Base-by-base conservation (phyloP, 2,797 vertebrate species). In the Trachurus trachurus region DNA sequence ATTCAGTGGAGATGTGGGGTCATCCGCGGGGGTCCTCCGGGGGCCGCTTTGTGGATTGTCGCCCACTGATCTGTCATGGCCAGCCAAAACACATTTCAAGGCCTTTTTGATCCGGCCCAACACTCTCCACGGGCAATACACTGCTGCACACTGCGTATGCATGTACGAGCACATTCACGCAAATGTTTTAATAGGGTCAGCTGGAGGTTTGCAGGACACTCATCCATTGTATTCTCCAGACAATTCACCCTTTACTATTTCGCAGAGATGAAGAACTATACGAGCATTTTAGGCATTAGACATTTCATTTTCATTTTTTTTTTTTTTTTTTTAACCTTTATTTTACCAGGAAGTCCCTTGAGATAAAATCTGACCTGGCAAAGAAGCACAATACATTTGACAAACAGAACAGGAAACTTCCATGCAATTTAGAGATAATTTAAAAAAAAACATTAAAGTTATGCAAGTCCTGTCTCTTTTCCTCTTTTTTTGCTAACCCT, bases 81-180 rank as follows among this genome's bases (percentile, higher is more conserved):
- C 80, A 82, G 76, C 84, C 80, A 89, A 87, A 90, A 90, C 83
- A 89, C 75, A 89, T 93, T 88, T 88, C 75, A 78, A 76, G 83
- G 71, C 56, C 80, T 81, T 89, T 89, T 89, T 89, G 87, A 91
- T 91, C 67, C 82, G 64, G 75, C 67, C 67, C 80, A 83, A 54
- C 72, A 71, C 66, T 81, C 85, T 87, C 87, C 82, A 78, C 78
- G 78, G 86, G 83, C 82, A 61, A 63, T 66, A 71, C 42, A 64
- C 76, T 73, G 65, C 34, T 19, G 50, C 65, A 72, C 73, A 60
- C 60, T 62, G 66, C 74, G 67, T 59, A 73, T 54, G 71, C 74
- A 71, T 68, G 49, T 75, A 73, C 79, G 71, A 71, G 69, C 57
- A 84, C 78, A 83, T 81, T 74, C 52, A 67, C 19, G n/a, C 65